Conservation (phyloP, 2,797 vertebrate species). For the Austrolebias charrua region DNA sequence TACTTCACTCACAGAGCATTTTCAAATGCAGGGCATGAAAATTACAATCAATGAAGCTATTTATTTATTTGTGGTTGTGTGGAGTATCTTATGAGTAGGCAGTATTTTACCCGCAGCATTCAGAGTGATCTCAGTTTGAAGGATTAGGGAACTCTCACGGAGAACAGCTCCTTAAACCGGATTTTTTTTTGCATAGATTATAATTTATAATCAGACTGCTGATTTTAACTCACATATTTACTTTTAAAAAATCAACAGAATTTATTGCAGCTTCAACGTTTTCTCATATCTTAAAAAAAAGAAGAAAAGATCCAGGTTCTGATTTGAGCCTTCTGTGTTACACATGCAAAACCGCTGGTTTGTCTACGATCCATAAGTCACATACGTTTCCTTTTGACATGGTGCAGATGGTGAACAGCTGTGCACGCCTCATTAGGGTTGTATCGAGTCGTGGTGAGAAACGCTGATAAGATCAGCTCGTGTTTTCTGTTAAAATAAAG, state of each 20-base stretch:
- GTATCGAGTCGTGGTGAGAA: conserved; percentile 33
- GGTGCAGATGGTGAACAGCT: conserved; percentile 34
- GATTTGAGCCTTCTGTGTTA: conserved; percentile 10
- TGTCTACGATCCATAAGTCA: conserved; percentile 6
- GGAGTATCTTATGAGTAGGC: too few relatives aligned
- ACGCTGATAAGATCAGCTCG: conserved; percentile 33
- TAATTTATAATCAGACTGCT: too few relatives aligned
- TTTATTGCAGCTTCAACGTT: not conserved
- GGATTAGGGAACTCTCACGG: too few relatives aligned
- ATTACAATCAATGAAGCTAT: not conserved
- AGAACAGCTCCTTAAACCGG: too few relatives aligned
- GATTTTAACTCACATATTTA: not conserved
- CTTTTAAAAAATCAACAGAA: not conserved
- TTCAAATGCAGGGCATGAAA: conserved; percentile 31
- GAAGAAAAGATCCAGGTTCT: too few relatives aligned
- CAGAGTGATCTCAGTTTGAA: not conserved
- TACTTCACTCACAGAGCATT: conserved; percentile 18
- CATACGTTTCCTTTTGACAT: conserved; percentile 42
- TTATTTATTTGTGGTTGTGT: not conserved
- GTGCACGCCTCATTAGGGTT: conserved; percentile 4
- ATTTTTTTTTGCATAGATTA: too few relatives aligned
- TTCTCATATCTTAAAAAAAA: too few relatives aligned
- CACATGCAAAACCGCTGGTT: conserved; percentile 7
- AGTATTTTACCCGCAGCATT: not conserved
- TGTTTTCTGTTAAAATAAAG: conserved; percentile 12